Evolutionary conservation across 2,113 vertebrate species (phyloP).

Genomic region (Chaetodon trifascialis): DNA sequence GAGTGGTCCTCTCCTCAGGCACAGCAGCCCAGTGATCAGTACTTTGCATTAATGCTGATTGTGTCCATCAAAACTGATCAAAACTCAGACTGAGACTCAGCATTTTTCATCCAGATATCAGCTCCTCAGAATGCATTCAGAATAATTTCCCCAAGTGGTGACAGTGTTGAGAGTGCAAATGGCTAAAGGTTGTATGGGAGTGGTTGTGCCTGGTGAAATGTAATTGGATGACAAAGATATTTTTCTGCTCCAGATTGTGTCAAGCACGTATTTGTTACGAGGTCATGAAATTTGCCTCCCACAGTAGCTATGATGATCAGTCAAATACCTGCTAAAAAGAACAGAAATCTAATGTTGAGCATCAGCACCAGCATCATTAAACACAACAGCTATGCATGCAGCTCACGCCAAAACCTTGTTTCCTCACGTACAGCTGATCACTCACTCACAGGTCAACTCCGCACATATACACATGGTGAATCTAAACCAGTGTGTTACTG

Average conservation of each 20-base stretch:
- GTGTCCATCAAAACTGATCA: constrained; percentile 43
- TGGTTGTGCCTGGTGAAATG: neutral
- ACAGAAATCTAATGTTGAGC: too few species aligned
- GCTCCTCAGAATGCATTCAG: constrained; percentile 40
- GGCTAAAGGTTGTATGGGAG: constrained; percentile 10
- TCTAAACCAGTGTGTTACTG: neutral
- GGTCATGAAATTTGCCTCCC: too few species aligned
- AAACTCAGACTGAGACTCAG: constrained; percentile 52
- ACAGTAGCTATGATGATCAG: too few species aligned
- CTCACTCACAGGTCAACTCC: neutral
- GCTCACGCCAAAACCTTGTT: neutral
- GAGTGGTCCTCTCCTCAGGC: neutral
- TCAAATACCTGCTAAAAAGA: neutral
- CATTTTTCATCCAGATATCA: constrained; percentile 45
- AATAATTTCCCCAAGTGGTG: constrained; percentile 33
- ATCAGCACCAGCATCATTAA: neutral
- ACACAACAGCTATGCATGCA: neutral
- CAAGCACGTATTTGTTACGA: too few species aligned
- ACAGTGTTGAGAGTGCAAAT: constrained; percentile 25
- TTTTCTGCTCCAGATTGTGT: neutral
- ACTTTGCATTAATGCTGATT: constrained; percentile 41
- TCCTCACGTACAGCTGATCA: neutral
- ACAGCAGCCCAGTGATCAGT: constrained; percentile 16
- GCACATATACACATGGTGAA: neutral
- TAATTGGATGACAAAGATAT: constrained; percentile 3